phyloP scores from a whole-genome alignment of 2,113 vertebrate genomes.

The Typhlomys cinereus region DNA sequence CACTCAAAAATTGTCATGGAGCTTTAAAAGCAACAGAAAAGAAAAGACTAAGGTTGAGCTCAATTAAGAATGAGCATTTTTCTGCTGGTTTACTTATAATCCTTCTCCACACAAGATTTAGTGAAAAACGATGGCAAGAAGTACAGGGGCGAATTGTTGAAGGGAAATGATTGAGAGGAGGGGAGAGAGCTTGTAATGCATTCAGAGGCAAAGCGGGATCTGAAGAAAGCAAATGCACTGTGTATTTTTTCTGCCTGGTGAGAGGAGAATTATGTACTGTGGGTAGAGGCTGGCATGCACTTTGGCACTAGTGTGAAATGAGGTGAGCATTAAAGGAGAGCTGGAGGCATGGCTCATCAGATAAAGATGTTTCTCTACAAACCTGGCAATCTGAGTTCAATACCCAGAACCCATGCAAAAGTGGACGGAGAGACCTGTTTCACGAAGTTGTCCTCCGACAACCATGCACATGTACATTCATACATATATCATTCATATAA shows the following conservation, averaged over 20 bases:
- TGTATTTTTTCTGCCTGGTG: rapidly evolving
- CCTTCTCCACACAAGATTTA: background rate
- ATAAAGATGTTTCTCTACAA: no score
- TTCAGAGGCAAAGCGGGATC: background rate
- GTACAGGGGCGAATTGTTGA: background rate
- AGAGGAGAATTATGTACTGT: background rate
- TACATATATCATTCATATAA: no score
- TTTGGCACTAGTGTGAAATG: no score
- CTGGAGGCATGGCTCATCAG: no score
- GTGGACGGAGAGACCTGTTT: no score
- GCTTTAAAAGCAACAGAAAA: background rate
- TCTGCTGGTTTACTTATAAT: background rate
- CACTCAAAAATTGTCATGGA: background rate
- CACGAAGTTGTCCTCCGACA: no score
- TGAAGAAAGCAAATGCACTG: background rate
- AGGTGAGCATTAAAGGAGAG: no score
- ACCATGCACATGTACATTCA: no score
- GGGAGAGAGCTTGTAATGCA: background rate
- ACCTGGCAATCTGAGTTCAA: no score
- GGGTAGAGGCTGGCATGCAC: background rate
- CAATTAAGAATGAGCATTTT: background rate
- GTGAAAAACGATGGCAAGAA: background rate
- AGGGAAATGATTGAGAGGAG: background rate
- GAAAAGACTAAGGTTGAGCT: background rate
- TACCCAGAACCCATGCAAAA: no score